phyloP scores from a whole-genome alignment of 2,888 invertebrate genomes.

The Bugulina stolonifera region DNA sequence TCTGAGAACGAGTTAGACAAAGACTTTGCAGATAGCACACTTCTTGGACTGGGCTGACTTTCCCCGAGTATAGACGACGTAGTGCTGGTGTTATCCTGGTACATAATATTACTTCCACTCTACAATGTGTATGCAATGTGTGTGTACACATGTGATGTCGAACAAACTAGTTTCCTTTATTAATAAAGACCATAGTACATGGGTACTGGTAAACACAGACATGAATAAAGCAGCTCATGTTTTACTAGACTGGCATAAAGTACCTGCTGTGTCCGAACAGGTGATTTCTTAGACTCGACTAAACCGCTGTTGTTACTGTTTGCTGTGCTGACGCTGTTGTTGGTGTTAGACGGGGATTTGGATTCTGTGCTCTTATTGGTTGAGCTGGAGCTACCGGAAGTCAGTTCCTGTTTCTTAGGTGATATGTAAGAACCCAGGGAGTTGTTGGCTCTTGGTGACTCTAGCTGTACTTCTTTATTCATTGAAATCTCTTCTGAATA shows the following conservation, averaged over 20 bases:
- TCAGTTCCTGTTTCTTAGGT: neutral
- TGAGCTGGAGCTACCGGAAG: neutral
- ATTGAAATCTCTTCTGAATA: constrained; percentile 1
- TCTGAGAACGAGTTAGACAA: constrained; percentile 16
- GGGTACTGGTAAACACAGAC: no score
- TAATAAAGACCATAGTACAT: no score
- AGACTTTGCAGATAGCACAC: neutral
- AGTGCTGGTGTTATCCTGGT: neutral
- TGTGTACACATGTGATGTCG: neutral
- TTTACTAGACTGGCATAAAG: no score
- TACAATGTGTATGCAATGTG: neutral
- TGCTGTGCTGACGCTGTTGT: neutral
- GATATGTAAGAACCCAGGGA: constrained; percentile 8
- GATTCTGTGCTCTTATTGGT: neutral
- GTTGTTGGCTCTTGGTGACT: constrained; percentile 5
- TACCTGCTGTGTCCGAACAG: neutral
- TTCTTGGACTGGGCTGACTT: neutral
- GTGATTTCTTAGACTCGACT: neutral
- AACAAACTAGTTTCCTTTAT: no score
- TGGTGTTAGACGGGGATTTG: neutral
- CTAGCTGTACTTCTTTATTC: constrained; percentile 5
- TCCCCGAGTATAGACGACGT: neutral
- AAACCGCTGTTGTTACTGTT: neutral
- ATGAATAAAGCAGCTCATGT: no score
- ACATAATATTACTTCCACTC: neutral